Conservation (phyloP, 2,113 vertebrate species). For the Cygnus atratus region DNA sequence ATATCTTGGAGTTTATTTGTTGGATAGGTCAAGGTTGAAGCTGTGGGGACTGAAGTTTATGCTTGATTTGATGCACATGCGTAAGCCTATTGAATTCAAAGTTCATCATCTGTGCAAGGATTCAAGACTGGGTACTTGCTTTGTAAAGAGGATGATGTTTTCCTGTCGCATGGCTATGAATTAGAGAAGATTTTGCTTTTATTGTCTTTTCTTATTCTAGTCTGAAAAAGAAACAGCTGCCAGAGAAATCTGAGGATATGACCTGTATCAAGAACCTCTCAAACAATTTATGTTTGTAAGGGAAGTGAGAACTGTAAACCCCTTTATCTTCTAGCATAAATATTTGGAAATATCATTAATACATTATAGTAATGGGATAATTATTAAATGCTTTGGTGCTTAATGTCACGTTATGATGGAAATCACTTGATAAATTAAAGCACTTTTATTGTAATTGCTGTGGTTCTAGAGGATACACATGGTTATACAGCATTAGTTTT, state of each 20-base stretch:
- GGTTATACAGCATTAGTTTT: slow-evolving; percentile 60
- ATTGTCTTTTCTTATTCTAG: background rate
- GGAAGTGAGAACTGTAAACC: slow-evolving; percentile 23
- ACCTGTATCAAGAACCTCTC: slow-evolving; percentile 45
- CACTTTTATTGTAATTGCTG: slow-evolving; percentile 51
- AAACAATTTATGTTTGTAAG: slow-evolving; percentile 20
- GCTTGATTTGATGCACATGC: slow-evolving; percentile 34
- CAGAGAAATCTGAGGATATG: slow-evolving; percentile 16
- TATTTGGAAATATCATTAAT: slow-evolving; percentile 51
- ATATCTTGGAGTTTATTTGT: background rate
- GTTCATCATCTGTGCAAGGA: slow-evolving; percentile 50
- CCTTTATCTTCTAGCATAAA: background rate
- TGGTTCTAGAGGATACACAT: slow-evolving; percentile 52
- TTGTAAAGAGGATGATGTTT: background rate
- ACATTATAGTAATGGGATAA: slow-evolving; percentile 39
- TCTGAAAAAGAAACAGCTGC: slow-evolving; percentile 32
- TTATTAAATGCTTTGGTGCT: slow-evolving; percentile 62
- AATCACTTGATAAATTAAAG: slow-evolving; percentile 63
- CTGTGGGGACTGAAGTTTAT: slow-evolving; percentile 37
- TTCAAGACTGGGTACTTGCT: background rate
- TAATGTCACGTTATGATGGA: slow-evolving; percentile 42
- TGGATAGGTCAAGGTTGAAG: slow-evolving; percentile 36
- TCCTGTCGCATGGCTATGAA: background rate
- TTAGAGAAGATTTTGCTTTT: background rate
- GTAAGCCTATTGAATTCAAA: slow-evolving; percentile 39